These are phyloP conservation scores for Nasonia giraulti DNA, from an alignment of 1,140 invertebrate genomes.

Conservation along the genomic window DNA sequence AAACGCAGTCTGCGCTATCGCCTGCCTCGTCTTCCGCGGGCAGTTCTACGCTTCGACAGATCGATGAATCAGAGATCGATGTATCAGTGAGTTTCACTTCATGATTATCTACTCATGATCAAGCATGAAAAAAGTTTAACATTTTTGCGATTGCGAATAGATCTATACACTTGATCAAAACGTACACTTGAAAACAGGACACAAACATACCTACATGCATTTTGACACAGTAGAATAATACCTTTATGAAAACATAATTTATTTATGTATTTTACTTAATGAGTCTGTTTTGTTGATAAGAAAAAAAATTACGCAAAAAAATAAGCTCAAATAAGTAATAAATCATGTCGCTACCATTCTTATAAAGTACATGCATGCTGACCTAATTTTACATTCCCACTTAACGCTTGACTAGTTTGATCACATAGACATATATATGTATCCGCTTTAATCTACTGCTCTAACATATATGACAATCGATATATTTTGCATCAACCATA, in stretches of 20 bases:
- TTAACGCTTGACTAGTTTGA: neutral
- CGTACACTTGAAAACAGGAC: neutral
- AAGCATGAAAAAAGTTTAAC: conserved; percentile 26
- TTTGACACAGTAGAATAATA: neutral
- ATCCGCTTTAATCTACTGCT: conserved; percentile 11
- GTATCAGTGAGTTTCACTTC: conserved; percentile 64
- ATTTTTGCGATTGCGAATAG: neutral
- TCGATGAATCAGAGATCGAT: conserved; percentile 58
- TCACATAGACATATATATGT: neutral
- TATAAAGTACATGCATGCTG: neutral
- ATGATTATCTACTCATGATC: conserved; percentile 33
- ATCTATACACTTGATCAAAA: neutral
- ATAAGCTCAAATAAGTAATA: neutral
- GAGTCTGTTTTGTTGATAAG: neutral
- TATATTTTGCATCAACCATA: neutral
- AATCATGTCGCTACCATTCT: neutral
- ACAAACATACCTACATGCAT: neutral
- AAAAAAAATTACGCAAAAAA: neutral
- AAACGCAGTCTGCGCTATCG: conserved; percentile 66
- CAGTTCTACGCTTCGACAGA: conserved; percentile 61
- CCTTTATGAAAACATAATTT: neutral
- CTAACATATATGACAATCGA: neutral
- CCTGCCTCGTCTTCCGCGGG: conserved; percentile 62
- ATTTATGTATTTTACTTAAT: neutral
- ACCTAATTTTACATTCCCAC: neutral